Evolutionary conservation across 1,140 invertebrate species (phyloP).

Genomic region (Drosophila micromelanica): DNA sequence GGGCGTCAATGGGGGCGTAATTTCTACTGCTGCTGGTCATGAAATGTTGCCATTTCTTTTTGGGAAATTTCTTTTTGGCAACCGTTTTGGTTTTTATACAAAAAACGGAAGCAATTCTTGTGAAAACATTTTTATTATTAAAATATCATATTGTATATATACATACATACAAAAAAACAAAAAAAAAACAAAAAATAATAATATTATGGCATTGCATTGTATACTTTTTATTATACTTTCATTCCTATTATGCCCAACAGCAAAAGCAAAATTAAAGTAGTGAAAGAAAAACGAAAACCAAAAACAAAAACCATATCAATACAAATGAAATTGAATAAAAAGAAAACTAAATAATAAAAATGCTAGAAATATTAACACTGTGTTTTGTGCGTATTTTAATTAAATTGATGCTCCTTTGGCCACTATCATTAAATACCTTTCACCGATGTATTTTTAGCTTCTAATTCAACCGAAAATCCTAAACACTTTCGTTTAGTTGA

Average conservation of each 20-base stretch:
- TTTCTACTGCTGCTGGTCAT: conserved; percentile 12
- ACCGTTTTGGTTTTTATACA: neutral
- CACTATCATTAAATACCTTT: neutral
- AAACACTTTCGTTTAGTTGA: conserved; percentile 31
- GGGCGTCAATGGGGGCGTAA: neutral
- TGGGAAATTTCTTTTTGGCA: neutral
- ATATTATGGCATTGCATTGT: conserved; percentile 55
- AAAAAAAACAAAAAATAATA: conserved; percentile 5
- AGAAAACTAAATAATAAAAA: conserved; percentile 71
- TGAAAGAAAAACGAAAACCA: conserved; percentile 27
- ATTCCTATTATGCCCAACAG: conserved; percentile 50
- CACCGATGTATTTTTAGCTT: neutral
- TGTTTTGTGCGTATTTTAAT: conserved; percentile 53
- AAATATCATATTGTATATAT: conserved; percentile 56
- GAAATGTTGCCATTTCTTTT: conserved; percentile 12
- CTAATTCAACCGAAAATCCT: conserved; percentile 1
- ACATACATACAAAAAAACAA: conserved; percentile 11
- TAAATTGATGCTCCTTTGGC: conserved; percentile 1
- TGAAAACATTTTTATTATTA: conserved; percentile 31
- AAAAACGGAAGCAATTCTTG: conserved; percentile 13
- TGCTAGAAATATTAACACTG: conserved; percentile 72
- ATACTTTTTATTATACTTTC: conserved; percentile 34
- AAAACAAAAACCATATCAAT: conserved; percentile 67
- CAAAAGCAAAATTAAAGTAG: conserved; percentile 67
- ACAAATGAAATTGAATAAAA: conserved; percentile 76